Base-by-base conservation (phyloP, 1,140 invertebrate genomes). In the Eumeta japonica region DNA sequence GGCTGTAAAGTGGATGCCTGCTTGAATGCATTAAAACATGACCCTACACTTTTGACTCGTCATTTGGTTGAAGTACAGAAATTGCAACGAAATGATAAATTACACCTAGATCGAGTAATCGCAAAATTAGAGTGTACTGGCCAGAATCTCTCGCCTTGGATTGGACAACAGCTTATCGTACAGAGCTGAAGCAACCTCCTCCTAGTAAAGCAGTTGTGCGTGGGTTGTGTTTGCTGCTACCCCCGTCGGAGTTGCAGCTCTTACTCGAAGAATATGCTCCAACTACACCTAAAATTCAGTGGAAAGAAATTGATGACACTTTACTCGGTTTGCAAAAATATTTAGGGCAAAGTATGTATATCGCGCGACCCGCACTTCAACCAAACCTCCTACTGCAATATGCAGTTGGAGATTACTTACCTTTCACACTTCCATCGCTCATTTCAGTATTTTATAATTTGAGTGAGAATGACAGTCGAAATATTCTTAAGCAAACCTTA, bases 351-450 rank as follows among this genome's bases (percentile, higher is more conserved):
- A 35, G 36, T 33, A 42, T 63, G 34, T 36, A 58, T 33, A 15
- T 54, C 5, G 50, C 52, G n/a, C 53, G 64, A 39, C 62, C 62
- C 1, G 43, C 52, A 10, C 30, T 48, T 3, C 28, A 51, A 12
- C 14, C 52, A 19, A 37, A 54, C n/a, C 16, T 41, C 0, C 37
- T 53, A 5, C 38, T 68, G 7, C 32, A 35, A 7, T 68, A 56
- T 28, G 55, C 60, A 2, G 55, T 50, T 48, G 60, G 57, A 18
- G 58, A 68, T 45, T 68, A 62, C 29, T 41, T 68, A 10, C 60
- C 63, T 37, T 65, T 44, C 42, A 41, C 46, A 13, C 29, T 61
- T 14, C 50, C 59, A n/a, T 58, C 63, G 18, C 28, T 67, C 15
- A 54, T 37, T 20, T 39, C 57, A 1, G 40, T 62, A 16, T 36